A percentile compares a stretch with the other conserved stretches of the same genome.
Conservation (phyloP, 2,888 invertebrate species). For the Capitulum mitella region DNA sequence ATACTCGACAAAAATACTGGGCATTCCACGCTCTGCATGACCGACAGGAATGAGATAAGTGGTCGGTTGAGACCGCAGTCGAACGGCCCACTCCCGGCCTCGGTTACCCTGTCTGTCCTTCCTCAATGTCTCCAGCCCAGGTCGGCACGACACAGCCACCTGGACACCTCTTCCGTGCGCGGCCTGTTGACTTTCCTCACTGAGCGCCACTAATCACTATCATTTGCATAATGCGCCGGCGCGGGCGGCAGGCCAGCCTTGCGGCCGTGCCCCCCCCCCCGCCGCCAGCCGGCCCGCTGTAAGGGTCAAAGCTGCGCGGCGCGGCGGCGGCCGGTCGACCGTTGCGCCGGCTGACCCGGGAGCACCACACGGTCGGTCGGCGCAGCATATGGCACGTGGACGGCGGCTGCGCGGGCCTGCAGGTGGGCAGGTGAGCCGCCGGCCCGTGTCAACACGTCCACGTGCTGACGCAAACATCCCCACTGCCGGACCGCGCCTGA, state of each 20-base stretch:
- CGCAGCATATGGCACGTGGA: slow-evolving; percentile 11
- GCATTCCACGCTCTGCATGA: no score
- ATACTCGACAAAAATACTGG: no score
- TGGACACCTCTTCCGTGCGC: slow-evolving; percentile 69
- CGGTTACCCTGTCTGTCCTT: background rate
- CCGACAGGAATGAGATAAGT: no score
- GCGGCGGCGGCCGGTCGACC: slow-evolving; percentile 84
- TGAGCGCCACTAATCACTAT: slow-evolving; percentile 80
- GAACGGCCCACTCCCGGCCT: background rate
- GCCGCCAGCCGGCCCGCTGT: slow-evolving; percentile 50
- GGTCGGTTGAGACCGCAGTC: no score
- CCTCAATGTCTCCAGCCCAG: background rate
- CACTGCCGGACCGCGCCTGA: slow-evolving; percentile 55
- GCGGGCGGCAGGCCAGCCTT: slow-evolving; percentile 49
- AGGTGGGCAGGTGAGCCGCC: background rate
- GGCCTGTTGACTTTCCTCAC: slow-evolving; percentile 94
- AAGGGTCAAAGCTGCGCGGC: slow-evolving; percentile 81
- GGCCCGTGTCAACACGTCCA: background rate
- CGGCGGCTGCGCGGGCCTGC: background rate
- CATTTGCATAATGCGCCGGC: slow-evolving; percentile 69
- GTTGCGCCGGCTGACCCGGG: slow-evolving; percentile 72
- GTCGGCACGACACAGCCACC: slow-evolving; percentile 80
- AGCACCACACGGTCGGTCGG: slow-evolving; percentile 64
- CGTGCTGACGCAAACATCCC: background rate
- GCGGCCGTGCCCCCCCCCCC: slow-evolving; percentile 56